phyloP scores from a whole-genome alignment of 2,113 vertebrate genomes.

The Mionectes macconnelli region DNA sequence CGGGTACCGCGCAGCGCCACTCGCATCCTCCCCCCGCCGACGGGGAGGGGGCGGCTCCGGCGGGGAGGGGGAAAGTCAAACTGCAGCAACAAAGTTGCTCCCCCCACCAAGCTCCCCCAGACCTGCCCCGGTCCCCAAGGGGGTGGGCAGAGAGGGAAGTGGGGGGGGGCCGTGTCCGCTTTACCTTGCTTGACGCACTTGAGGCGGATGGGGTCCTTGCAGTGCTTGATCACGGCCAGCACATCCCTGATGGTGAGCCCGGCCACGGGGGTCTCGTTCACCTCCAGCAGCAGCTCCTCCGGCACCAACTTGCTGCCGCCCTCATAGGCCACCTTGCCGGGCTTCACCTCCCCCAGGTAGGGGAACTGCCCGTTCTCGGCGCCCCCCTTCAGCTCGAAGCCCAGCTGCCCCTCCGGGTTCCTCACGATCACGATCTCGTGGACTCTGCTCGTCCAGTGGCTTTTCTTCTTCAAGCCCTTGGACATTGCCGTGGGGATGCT shows the following conservation, averaged over 20 bases:
- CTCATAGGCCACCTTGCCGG: conserved; percentile 81
- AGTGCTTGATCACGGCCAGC: conserved; percentile 92
- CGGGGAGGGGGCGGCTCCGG: background rate
- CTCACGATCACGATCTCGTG: conserved; percentile 89
- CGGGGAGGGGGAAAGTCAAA: conserved; percentile 15
- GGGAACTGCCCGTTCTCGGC: conserved; percentile 96
- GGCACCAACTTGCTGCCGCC: conserved; percentile 83
- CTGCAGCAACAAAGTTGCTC: conserved; percentile 70
- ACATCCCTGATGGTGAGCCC: conserved; percentile 95
- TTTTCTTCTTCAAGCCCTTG: conserved; percentile 93
- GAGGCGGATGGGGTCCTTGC: conserved; percentile 93
- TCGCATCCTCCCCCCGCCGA: background rate
- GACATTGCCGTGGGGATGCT: conserved; percentile 86
- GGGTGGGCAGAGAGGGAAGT: background rate
- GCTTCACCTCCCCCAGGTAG: conserved; percentile 86
- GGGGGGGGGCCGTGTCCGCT: background rate
- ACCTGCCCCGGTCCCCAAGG: background rate
- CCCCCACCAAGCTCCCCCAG: background rate
- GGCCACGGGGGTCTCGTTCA: conserved; percentile 95
- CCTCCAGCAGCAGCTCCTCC: conserved; percentile 91
- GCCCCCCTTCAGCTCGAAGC: conserved; percentile 90
- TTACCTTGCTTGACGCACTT: conserved; percentile 97
- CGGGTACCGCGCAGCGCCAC: conserved; percentile 11
- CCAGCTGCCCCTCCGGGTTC: conserved; percentile 84
- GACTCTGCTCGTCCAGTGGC: conserved; percentile 97